A percentile compares a stretch with the other conserved stretches of the same genome.
These are phyloP conservation scores for Drosophila ustulata DNA, from an alignment of 2,888 invertebrate genomes.

Conservation along the genomic window DNA sequence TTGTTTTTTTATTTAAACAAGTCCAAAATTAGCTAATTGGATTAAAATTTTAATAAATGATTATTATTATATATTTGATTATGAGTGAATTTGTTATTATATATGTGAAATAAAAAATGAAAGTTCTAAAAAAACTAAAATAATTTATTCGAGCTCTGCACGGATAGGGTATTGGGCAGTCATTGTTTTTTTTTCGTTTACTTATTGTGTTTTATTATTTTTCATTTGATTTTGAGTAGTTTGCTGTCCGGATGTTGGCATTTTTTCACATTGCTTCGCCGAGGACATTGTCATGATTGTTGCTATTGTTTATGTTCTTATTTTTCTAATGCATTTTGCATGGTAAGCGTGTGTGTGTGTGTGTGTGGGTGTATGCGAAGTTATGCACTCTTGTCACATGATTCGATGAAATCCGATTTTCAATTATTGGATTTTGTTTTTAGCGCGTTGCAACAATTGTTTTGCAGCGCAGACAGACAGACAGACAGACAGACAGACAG, in stretches of 20 bases:
- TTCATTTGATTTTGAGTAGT: conserved; percentile 67
- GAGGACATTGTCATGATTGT: conserved; percentile 25
- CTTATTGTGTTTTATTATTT: conserved; percentile 2
- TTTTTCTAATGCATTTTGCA: conserved; percentile 60
- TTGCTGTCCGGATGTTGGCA: conserved; percentile 59
- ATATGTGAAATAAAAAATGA: no score
- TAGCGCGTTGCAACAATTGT: conserved; percentile 39
- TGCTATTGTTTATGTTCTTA: conserved; percentile 38
- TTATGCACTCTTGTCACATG: conserved; percentile 38
- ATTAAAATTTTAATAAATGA: no score
- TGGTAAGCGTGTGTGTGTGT: conserved; percentile 7
- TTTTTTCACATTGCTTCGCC: conserved; percentile 44
- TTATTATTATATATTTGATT: no score
- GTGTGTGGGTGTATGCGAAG: conserved; percentile 7
- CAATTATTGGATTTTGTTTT: conserved; percentile 82
- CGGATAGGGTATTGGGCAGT: conserved; percentile 2
- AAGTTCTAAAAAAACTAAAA: no score
- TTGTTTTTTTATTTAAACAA: no score
- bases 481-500: background rate
- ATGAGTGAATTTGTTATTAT: no score
- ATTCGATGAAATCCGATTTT: conserved; percentile 56
- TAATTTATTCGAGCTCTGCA: background rate
- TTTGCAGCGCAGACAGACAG: conserved; percentile 35
- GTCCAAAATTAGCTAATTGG: no score
- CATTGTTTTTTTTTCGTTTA: background rate